Base-by-base conservation (phyloP, 1,140 invertebrate species). In the Diorhabda sublineata region DNA sequence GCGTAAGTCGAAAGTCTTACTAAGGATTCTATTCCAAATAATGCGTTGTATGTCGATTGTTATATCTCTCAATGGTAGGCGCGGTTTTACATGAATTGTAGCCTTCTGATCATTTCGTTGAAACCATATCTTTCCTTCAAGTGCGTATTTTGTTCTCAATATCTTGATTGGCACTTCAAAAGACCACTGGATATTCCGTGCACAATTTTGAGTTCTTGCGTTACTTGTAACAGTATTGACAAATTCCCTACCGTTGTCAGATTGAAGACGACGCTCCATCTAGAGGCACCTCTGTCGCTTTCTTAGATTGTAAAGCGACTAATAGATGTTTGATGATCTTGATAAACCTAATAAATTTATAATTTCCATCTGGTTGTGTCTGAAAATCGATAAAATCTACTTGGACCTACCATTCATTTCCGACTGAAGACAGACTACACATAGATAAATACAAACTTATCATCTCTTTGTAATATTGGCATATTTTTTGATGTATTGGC, bases 221-320 rank as follows among this genome's bases (percentile, higher is more conserved):
- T 79, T 61, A 45, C 71, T 42, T 47, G 83, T 77, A 9, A 82
- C 69, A 26, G 70, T 9, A 67, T 82, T 81, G 3, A 7, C 60
- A 77, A 83, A 83, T 75, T 83, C 81, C 57, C 77, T 62, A 2
- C 79, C 78, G 71, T 83, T 81, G 9, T 58, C 26, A 26, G 26
- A 26, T 26, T 26, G 26, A 26, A 26, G 1, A 26, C 26, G 26
- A 2, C 26, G 26, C 26, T 26, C 26, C 26, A 26, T 26, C 26
- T 26, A 26, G 26, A 26, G 26, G 26, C 26, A 26, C 26, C 26
- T 26, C 26, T 26, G 26, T 26, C 26, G 26, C 26, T 26, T 26
- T 26, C 26, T 26, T 26, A 26, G 26, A 26, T 26, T 26, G 26
- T 26, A 26, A 26, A 26, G 26, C 26, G 26, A 26, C 26, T 26